Evolutionary conservation across 2,888 invertebrate genomes (phyloP).

Genomic region (Parasteatoda lunata): DNA sequence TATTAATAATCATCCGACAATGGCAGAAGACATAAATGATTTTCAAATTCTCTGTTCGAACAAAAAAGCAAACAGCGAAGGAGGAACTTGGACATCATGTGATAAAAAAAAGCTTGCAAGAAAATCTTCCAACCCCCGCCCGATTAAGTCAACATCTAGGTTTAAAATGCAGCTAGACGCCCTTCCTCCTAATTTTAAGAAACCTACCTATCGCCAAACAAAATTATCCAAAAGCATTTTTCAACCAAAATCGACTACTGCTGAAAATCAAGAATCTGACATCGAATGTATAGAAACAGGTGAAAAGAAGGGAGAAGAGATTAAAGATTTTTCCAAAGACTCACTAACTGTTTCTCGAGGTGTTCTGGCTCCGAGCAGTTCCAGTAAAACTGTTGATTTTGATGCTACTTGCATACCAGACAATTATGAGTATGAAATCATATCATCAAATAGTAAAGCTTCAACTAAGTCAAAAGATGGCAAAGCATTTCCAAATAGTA

Average conservation of each 20-base stretch:
- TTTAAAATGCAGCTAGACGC: conserved; percentile 52
- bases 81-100: conserved; percentile 30
- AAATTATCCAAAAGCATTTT: conserved; percentile 62
- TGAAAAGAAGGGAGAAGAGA: neutral
- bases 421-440: conserved; percentile 37
- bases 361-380: neutral
- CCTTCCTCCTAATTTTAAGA: conserved; percentile 53
- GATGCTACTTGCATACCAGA: conserved; percentile 65
- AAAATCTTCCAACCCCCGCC: neutral
- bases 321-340: neutral
- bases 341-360: too few species aligned
- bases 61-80: conserved; percentile 11
- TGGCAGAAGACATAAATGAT: conserved; percentile 38
- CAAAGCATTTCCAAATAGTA: neutral
- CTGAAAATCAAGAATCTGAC: neutral
- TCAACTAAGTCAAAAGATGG: neutral
- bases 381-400: conserved; percentile 22
- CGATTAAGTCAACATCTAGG: conserved; percentile 38
- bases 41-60: conserved; percentile 20
- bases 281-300: neutral
- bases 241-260: conserved; percentile 14
- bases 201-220: conserved; percentile 47
- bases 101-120: conserved; percentile 45
- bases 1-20: conserved; percentile 16
- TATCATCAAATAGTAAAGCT: conserved; percentile 5